These are phyloP conservation scores for Cyclina sinensis DNA, from an alignment of 1,140 invertebrate genomes.

Conservation along the genomic window DNA sequence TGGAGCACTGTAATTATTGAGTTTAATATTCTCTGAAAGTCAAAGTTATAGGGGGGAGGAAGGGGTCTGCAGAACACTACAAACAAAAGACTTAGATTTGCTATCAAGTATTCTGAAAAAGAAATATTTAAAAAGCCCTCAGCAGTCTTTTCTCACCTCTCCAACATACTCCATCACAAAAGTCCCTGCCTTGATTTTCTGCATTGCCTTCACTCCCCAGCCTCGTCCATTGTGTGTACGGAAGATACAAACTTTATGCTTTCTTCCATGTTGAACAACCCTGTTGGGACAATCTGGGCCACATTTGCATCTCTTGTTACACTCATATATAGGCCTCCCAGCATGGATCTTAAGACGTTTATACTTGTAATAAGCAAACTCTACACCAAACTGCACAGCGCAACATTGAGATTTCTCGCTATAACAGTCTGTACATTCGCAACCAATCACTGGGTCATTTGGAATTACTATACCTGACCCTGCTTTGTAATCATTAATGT, in stretches of 20 bases:
- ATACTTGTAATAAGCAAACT: slow-evolving; percentile 91
- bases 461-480: slow-evolving; percentile 91
- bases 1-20: no score
- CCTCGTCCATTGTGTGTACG: slow-evolving; percentile 95
- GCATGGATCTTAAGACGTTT: slow-evolving; percentile 81
- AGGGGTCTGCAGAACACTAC: no score
- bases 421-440: slow-evolving; percentile 91
- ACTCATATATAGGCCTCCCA: slow-evolving; percentile 96
- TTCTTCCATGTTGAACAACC: slow-evolving; percentile 94
- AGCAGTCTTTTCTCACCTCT: slow-evolving; percentile 90
- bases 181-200: slow-evolving; percentile 91
- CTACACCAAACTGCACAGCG: slow-evolving; percentile 86
- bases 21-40: no score
- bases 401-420: slow-evolving; percentile 85
- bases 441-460: slow-evolving; percentile 93
- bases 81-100: no score
- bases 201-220: slow-evolving; percentile 96
- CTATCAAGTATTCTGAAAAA: no score
- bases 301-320: slow-evolving; percentile 95
- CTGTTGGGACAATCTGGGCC: slow-evolving; percentile 92
- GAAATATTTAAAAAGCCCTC: no score
- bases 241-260: slow-evolving; percentile 93
- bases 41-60: no score
- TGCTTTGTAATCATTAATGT: slow-evolving; percentile 92
- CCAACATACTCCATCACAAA: slow-evolving; percentile 97